Base-by-base conservation (phyloP, 2,113 vertebrate genomes). In the Actenoides lindsayi region DNA sequence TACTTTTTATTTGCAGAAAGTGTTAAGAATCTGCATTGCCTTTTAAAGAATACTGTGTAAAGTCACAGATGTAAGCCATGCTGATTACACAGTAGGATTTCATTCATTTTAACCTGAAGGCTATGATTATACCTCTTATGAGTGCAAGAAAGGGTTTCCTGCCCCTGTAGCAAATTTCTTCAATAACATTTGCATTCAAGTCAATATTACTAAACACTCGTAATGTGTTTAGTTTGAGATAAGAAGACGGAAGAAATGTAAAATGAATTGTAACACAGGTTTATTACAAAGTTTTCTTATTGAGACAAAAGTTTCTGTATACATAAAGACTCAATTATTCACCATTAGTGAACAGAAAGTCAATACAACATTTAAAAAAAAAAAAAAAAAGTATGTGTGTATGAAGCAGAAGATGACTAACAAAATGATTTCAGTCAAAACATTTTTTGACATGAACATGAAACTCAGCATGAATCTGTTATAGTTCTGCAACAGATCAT, bases 261-360 rank as follows among this genome's bases (percentile, higher is more conserved):
- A 97, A 97, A 96, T 90, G 96, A 95, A 96, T 89, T 97, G 51
- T 91, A 96, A 96, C 86, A 94, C 13, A 41, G 33, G n/a, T 94
- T 96, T 90, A 85, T 44, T 83, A 95, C 59, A 54, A 95, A 94
- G 39, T 86, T 93, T 82, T 65, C 28, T 93, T 93, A 89, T 80
- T 93, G 94, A 94, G 95, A 78, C 56, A 92, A 83, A 84, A 95
- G 70, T 83, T 95, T 88, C 67, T 87, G 65, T 90, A 96, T 46
- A 92, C 42, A 86, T 54, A 84, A 90, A 96, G 73, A 91, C 63
- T 96, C 42, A 13, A 54, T 81, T 94, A 96, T 81, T 57, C 86
- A 96, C 84, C 21, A 37, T 56, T 86, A 84, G 90, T 90, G 85
- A 97, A 97, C 87, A 96, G 64, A 96, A 35, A 70, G n/a, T 94